Conservation (phyloP, 2,113 vertebrate genomes). For the Notiomystis cincta region DNA sequence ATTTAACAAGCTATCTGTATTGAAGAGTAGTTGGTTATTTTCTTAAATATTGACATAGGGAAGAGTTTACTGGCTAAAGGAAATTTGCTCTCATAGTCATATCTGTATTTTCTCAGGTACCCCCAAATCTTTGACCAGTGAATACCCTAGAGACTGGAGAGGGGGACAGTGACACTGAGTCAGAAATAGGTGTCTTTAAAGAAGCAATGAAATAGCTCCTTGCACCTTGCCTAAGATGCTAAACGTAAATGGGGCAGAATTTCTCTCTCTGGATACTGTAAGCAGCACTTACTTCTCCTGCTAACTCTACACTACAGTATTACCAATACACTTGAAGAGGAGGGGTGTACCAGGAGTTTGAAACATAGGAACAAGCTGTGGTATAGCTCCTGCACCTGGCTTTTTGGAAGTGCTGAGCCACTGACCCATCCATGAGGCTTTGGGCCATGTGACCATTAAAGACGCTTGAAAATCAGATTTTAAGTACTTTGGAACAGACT, state of each 20-base stretch:
- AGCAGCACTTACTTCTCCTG: neutral
- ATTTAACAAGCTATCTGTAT: slow-evolving; percentile 51
- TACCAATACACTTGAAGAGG: neutral
- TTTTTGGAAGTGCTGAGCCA: rapidly evolving
- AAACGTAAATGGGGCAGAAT: neutral
- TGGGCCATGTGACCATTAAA: neutral
- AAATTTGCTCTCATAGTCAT: neutral
- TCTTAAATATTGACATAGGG: neutral
- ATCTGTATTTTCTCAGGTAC: neutral
- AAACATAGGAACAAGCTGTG: neutral
- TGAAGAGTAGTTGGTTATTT: neutral
- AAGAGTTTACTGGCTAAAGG: neutral
- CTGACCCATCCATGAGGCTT: neutral
- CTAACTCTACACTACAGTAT: neutral
- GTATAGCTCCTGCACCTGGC: neutral
- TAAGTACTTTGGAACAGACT: neutral
- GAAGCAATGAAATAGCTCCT: neutral
- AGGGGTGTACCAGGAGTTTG: neutral
- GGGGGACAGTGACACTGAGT: neutral
- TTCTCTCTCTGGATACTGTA: neutral
- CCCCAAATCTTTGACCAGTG: neutral
- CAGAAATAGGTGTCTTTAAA: neutral
- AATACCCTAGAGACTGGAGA: neutral
- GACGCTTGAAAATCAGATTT: neutral
- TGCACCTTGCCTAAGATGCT: neutral